Conservation (phyloP, 2,888 invertebrate species). For the Agrochola macilenta region DNA sequence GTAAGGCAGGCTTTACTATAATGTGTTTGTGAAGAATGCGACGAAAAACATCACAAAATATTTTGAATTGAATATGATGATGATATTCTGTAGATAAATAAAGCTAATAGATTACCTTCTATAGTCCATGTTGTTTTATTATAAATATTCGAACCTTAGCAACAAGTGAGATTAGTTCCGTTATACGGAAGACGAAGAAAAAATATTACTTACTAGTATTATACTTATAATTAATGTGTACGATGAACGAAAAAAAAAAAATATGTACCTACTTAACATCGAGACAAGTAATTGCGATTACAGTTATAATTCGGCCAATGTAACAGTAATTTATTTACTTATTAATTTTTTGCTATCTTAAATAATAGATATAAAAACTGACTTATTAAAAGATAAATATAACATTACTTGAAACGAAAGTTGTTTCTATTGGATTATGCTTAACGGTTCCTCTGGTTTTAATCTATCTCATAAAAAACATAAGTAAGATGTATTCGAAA, state of each 20-base stretch:
- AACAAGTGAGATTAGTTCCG: background rate
- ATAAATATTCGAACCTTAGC: background rate
- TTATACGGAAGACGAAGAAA: background rate
- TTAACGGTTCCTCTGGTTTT: slow-evolving; percentile 33
- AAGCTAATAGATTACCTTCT: too few species aligned
- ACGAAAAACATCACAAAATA: background rate
- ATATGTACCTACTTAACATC: background rate
- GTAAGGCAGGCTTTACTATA: slow-evolving; percentile 14
- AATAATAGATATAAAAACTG: slow-evolving; percentile 17
- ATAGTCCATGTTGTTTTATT: background rate
- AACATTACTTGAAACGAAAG: slow-evolving; percentile 17
- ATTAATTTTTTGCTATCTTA: slow-evolving; percentile 21
- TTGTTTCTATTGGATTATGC: slow-evolving; percentile 23
- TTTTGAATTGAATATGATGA: background rate
- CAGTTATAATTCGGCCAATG: slow-evolving; percentile 46
- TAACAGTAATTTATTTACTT: slow-evolving; percentile 29
- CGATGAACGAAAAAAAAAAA: background rate
- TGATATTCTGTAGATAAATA: background rate
- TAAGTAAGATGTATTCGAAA: background rate
- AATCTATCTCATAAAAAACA: background rate
- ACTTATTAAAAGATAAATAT: slow-evolving; percentile 3
- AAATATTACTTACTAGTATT: slow-evolving; percentile 1
- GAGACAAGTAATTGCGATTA: slow-evolving; percentile 28
- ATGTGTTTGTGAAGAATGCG: slow-evolving; percentile 12
- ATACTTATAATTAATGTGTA: background rate